Conservation (phyloP, 2,797 vertebrate genomes). For the Diplodus puntazzo region DNA sequence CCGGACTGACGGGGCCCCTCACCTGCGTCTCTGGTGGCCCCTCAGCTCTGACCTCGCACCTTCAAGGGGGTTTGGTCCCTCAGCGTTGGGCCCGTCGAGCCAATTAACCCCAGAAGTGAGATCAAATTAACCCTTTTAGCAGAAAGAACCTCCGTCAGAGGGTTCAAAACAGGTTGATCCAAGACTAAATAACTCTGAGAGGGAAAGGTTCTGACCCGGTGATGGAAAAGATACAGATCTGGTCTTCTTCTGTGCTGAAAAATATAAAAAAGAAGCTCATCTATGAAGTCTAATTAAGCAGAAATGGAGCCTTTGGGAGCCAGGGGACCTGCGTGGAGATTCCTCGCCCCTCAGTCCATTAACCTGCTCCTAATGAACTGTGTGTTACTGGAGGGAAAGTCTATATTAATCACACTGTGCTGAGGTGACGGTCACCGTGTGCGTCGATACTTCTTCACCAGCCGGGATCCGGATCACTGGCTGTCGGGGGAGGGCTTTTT, state of each 20-base stretch:
- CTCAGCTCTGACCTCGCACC: conserved; percentile 39
- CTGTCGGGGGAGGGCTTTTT: conserved; percentile 14
- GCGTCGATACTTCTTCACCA: conserved; percentile 49
- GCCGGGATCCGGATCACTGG: conserved; percentile 21
- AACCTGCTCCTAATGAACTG: conserved; percentile 75
- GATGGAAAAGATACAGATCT: neutral
- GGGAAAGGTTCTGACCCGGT: conserved; percentile 32
- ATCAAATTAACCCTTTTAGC: conserved; percentile 63
- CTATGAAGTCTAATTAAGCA: conserved; percentile 66
- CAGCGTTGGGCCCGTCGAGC: conserved; percentile 32
- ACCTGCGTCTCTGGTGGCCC: conserved; percentile 25
- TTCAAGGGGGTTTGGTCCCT: conserved; percentile 26
- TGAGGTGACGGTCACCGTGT: conserved; percentile 49
- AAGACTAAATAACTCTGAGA: conserved; percentile 10
- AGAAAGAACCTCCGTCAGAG: conserved; percentile 29
- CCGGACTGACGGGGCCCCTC: conserved; percentile 27
- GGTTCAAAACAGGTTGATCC: conserved; percentile 33
- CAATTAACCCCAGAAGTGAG: conserved; percentile 69
- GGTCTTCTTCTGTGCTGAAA: conserved; percentile 13
- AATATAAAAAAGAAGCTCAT: conserved; percentile 49
- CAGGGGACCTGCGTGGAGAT: conserved; percentile 44
- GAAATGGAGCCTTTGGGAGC: conserved; percentile 52
- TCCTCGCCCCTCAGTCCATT: conserved; percentile 67
- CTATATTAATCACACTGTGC: conserved; percentile 65
- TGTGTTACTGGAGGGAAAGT: conserved; percentile 57